Evolutionary conservation across 2,888 invertebrate species (phyloP).

Genomic region (Crocallis elinguaria): DNA sequence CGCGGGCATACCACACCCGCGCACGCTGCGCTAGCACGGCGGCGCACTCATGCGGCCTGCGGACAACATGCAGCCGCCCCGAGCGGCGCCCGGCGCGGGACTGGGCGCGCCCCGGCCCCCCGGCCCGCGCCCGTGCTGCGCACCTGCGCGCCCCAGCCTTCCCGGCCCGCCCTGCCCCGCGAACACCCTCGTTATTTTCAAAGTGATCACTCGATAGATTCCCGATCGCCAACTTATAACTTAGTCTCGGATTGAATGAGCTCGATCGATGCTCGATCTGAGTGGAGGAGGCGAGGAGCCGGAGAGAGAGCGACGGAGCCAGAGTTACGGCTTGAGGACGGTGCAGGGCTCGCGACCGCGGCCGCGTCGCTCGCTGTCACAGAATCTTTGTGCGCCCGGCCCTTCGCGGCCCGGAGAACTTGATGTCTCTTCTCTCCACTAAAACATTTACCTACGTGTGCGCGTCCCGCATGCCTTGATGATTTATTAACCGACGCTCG

Average conservation of each 20-base stretch:
- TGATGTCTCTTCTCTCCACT: slow-evolving; percentile 12
- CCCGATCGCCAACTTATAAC: slow-evolving; percentile 35
- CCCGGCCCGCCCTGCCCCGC: slow-evolving; percentile 11
- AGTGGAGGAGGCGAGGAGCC: neutral
- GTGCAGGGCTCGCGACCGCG: slow-evolving; percentile 29
- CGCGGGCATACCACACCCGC: slow-evolving; percentile 84
- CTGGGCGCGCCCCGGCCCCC: slow-evolving; percentile 52
- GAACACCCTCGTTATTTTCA: slow-evolving; percentile 28
- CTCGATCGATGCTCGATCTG: slow-evolving; percentile 26
- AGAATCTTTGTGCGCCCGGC: slow-evolving; percentile 14
- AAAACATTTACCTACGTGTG: slow-evolving; percentile 4
- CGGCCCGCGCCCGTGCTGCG: slow-evolving; percentile 55
- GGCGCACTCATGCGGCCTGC: slow-evolving; percentile 78
- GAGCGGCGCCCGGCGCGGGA: slow-evolving; percentile 78
- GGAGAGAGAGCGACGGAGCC: slow-evolving; percentile 23
- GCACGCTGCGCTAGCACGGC: slow-evolving; percentile 81
- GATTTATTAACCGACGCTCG: neutral
- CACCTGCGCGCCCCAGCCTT: slow-evolving; percentile 64
- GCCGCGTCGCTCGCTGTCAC: slow-evolving; percentile 8
- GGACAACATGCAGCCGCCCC: slow-evolving; percentile 69
- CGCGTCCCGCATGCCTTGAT: slow-evolving; percentile 1
- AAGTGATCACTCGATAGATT: slow-evolving; percentile 44
- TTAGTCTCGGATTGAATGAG: slow-evolving; percentile 20
- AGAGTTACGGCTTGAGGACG: slow-evolving; percentile 39
- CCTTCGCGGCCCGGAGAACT: slow-evolving; percentile 17